Percentiles rank a stretch among this genome's conserved stretches.
These are phyloP conservation scores for Morinoia aosen DNA, from an alignment of 2,888 invertebrate genomes.

Conservation along the genomic window DNA sequence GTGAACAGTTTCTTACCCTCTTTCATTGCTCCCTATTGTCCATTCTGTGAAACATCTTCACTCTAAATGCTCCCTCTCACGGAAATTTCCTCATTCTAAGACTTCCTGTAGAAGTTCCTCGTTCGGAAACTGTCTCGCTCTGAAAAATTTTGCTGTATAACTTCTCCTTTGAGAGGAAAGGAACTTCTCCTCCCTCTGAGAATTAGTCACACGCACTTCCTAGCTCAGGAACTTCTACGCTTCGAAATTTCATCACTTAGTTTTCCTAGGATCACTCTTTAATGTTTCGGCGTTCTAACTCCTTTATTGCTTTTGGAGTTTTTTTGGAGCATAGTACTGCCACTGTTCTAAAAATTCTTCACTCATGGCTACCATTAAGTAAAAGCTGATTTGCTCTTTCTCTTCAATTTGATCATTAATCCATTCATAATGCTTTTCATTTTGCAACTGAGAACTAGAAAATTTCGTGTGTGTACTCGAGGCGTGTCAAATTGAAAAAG, in stretches of 20 bases:
- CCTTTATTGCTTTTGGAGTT: neutral
- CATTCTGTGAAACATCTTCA: neutral
- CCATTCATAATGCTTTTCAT: neutral
- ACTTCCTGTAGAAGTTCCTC: no score
- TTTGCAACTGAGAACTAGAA: neutral
- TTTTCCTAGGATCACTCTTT: neutral
- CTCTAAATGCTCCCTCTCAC: neutral
- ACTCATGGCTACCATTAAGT: neutral
- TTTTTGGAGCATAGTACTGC: neutral
- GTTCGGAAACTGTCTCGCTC: neutral
- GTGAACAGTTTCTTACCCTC: neutral
- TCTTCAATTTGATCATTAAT: no score
- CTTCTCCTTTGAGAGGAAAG: neutral
- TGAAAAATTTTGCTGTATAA: neutral
- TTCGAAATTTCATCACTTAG: neutral
- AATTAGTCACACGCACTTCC: neutral
- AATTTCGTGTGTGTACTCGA: no score
- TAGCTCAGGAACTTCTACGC: neutral
- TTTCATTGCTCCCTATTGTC: no score
- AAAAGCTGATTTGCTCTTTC: neutral
- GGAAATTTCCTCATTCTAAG: no score
- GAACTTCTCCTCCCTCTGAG: no score
- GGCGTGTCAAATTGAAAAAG: no score
- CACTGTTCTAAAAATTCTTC: neutral
- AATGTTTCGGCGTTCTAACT: neutral